Percentiles rank a stretch among this genome's conserved stretches.
These are phyloP conservation scores for Ibycter americanus DNA, from an alignment of 2,797 vertebrate species.

Conservation along the genomic window DNA sequence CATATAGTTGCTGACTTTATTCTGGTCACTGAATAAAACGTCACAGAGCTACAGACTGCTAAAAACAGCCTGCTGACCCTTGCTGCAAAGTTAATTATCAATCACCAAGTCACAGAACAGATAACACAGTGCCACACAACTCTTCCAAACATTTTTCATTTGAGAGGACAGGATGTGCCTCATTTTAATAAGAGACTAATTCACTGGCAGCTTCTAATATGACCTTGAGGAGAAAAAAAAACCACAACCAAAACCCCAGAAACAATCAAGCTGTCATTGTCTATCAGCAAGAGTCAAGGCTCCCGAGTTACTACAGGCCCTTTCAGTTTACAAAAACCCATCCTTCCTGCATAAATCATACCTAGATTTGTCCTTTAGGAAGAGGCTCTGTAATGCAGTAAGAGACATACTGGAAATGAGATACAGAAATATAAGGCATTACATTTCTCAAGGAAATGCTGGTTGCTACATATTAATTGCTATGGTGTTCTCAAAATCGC, in stretches of 20 bases:
- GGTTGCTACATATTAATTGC: not conserved
- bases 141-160: not conserved
- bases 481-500: not conserved
- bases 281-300: not conserved
- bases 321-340: not conserved
- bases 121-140: not conserved
- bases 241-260: not conserved
- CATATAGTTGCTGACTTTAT: not conserved
- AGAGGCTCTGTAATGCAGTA: not conserved
- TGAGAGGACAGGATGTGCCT: not conserved
- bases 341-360: not conserved
- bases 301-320: not conserved
- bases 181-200: not conserved
- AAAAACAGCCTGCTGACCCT: not conserved
- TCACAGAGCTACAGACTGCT: not conserved
- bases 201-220: not conserved
- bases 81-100: not conserved
- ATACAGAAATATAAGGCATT: not conserved
- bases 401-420: not conserved
- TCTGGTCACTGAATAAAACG: not conserved
- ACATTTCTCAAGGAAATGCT: not conserved
- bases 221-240: fast-evolving
- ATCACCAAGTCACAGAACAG: not conserved
- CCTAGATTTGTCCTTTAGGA: not conserved
- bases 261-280: not conserved